These are phyloP conservation scores for Charina bottae DNA, from an alignment of 2,113 vertebrate species.

Conservation along the genomic window DNA sequence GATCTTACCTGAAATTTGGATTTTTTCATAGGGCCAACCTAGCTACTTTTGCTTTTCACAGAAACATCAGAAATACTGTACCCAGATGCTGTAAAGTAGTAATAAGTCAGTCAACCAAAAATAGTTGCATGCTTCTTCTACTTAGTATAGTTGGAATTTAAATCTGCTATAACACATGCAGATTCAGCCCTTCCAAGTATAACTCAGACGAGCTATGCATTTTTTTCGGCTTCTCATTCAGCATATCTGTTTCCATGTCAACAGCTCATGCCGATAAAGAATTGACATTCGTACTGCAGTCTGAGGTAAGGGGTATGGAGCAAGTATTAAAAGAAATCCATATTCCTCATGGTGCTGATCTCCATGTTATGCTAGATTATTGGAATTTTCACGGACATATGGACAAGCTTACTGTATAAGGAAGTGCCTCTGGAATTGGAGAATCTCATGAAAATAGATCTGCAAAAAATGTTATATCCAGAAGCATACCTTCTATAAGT, in stretches of 20 bases:
- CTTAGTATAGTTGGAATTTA: slow-evolving; percentile 63
- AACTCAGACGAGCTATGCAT: slow-evolving; percentile 62
- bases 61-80: slow-evolving; percentile 5
- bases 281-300: slow-evolving; percentile 72
- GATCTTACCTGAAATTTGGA: neutral
- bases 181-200: slow-evolving; percentile 68
- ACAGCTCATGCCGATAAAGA: slow-evolving; percentile 71
- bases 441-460: slow-evolving; percentile 56
- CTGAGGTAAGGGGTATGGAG: slow-evolving; percentile 58
- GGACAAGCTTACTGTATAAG: slow-evolving; percentile 40
- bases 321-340: slow-evolving; percentile 70
- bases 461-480: slow-evolving; percentile 57
- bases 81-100: slow-evolving; percentile 69
- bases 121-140: slow-evolving; percentile 70
- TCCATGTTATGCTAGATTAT: slow-evolving; percentile 57
- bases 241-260: slow-evolving; percentile 74
- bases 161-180: slow-evolving; percentile 65
- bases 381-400: slow-evolving; percentile 47
- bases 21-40: neutral
- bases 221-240: slow-evolving; percentile 65
- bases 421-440: slow-evolving; percentile 53
- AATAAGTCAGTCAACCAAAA: slow-evolving; percentile 64
- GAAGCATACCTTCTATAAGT: slow-evolving; percentile 51
- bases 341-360: slow-evolving; percentile 58
- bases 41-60: neutral